Percentiles rank a stretch among this genome's conserved stretches.
These are phyloP conservation scores for Pseudomyrmex gracilis DNA, from an alignment of 1,140 invertebrate species.

Conservation along the genomic window DNA sequence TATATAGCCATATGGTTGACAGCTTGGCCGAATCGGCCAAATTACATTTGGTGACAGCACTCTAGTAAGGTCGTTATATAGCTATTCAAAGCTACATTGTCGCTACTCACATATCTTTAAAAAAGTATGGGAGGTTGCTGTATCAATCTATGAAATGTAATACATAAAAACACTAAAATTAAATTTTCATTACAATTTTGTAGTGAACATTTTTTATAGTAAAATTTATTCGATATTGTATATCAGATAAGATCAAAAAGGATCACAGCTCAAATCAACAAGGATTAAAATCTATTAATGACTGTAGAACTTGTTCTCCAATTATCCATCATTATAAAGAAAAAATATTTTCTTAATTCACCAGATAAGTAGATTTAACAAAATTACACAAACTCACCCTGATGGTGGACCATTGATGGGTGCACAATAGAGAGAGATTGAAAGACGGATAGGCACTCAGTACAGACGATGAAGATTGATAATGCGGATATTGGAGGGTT, in stretches of 20 bases:
- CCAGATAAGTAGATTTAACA: too few relatives aligned
- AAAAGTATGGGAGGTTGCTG: conserved; percentile 78
- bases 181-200: conserved; percentile 11
- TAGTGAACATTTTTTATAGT: neutral
- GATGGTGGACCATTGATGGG: conserved; percentile 69
- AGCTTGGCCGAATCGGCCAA: conserved; percentile 74
- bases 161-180: conserved; percentile 46
- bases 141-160: conserved; percentile 75
- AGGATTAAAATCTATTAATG: conserved; percentile 81
- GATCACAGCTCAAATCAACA: conserved; percentile 81
- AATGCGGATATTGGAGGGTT: conserved; percentile 82
- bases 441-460: conserved; percentile 79
- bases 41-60: conserved; percentile 77
- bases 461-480: conserved; percentile 81
- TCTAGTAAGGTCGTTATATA: conserved; percentile 78
- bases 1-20: conserved; percentile 73
- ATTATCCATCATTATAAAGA: conserved; percentile 68
- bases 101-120: conserved; percentile 74
- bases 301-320: conserved; percentile 84
- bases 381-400: conserved; percentile 77
- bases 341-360: neutral
- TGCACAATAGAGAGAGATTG: conserved; percentile 77
- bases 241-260: conserved; percentile 85
- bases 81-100: conserved; percentile 78
- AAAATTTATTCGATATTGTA: conserved; percentile 12